These are phyloP conservation scores for Gambusia affinis DNA, from an alignment of 2,113 vertebrate genomes.

Conservation along the genomic window DNA sequence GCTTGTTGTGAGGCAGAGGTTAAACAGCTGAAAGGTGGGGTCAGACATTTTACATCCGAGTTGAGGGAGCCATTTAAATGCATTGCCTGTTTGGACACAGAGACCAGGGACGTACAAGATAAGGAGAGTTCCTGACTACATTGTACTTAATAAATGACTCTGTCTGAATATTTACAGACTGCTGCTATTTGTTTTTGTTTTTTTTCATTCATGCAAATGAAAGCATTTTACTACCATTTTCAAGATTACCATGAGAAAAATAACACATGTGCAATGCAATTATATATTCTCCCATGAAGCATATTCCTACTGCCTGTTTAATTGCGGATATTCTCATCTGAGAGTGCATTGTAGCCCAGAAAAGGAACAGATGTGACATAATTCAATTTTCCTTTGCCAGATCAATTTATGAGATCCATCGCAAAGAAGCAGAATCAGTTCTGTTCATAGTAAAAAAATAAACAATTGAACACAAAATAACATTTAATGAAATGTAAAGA, in stretches of 20 bases:
- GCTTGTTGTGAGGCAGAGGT: not conserved
- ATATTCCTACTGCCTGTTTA: not conserved
- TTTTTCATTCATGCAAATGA: not conserved
- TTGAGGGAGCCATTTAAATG: conserved; percentile 11
- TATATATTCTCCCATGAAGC: not conserved
- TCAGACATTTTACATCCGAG: not conserved
- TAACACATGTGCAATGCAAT: not conserved
- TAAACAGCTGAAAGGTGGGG: conserved; percentile 21
- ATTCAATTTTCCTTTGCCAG: conserved; percentile 17
- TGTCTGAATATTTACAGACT: not conserved
- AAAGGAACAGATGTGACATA: conserved; percentile 16
- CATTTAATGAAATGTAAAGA: conserved; percentile 8
- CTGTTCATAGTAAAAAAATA: conserved; percentile 9
- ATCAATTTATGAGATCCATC: conserved; percentile 22
- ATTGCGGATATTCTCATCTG: not conserved
- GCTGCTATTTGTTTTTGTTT: not conserved
- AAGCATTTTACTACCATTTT: not conserved
- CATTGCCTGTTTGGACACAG: conserved; percentile 4
- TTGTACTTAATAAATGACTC: not conserved
- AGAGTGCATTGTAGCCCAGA: not conserved
- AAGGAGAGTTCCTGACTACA: not conserved
- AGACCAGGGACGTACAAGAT: not conserved
- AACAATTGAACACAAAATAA: conserved; percentile 17
- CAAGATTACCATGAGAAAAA: not conserved
- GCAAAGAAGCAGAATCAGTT: conserved; percentile 7